phyloP scores from a whole-genome alignment of 2,888 invertebrate species.

The Eumerus sabulonum region DNA sequence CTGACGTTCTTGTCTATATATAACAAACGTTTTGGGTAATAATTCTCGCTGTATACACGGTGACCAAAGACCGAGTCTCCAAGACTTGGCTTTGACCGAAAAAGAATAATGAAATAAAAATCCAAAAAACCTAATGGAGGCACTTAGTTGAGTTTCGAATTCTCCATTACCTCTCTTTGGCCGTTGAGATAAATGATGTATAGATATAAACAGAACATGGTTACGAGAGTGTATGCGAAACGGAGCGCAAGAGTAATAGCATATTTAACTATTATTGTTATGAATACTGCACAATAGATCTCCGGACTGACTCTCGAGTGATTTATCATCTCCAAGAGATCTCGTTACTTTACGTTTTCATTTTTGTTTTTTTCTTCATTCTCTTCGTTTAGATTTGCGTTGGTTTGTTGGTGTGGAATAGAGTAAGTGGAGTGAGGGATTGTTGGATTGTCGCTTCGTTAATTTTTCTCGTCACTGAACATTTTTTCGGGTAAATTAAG shows the following conservation, averaged over 20 bases:
- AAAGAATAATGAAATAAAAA: slow-evolving; percentile 24
- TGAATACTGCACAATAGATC: slow-evolving; percentile 67
- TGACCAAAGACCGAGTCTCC: slow-evolving; percentile 14
- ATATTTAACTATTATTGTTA: slow-evolving; percentile 69
- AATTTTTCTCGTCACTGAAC: neutral
- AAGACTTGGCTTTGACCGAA: too few relatives aligned
- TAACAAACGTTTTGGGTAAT: slow-evolving; percentile 68
- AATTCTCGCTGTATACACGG: slow-evolving; percentile 65
- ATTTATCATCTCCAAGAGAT: slow-evolving; percentile 66
- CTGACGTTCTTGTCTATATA: slow-evolving; percentile 63
- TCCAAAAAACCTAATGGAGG: slow-evolving; percentile 60
- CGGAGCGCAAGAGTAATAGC: slow-evolving; percentile 64
- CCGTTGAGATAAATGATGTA: slow-evolving; percentile 56
- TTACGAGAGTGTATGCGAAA: slow-evolving; percentile 25
- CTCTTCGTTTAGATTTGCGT: slow-evolving; percentile 1
- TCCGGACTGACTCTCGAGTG: slow-evolving; percentile 54
- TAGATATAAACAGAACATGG: slow-evolving; percentile 23
- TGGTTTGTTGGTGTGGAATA: neutral
- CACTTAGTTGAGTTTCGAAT: slow-evolving; percentile 64
- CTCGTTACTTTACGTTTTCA: slow-evolving; percentile 56
- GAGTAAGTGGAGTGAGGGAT: neutral
- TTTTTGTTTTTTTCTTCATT: slow-evolving; percentile 6
- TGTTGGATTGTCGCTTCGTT: slow-evolving; percentile 15
- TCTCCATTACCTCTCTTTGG: slow-evolving; percentile 54
- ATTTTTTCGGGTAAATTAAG: slow-evolving; percentile 26